Evolutionary conservation across 2,888 invertebrate species (phyloP), one percentile per base, ranked within the genome.

Genomic region (Phytoseiulus persimilis): DNA sequence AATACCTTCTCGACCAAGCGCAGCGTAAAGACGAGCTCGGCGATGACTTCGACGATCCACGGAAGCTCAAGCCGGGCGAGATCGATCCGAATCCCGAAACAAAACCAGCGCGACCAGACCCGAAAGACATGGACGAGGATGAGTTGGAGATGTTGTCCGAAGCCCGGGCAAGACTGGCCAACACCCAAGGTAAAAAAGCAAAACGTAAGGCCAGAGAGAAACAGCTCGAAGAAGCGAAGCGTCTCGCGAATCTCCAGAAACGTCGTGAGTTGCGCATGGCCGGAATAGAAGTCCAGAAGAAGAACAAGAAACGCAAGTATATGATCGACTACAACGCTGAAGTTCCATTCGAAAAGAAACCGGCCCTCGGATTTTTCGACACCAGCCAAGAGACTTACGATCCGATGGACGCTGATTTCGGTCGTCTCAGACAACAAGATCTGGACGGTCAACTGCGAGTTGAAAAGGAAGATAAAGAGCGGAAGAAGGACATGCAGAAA

Each of bases 71-170:
- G 92, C 99, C 99, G 0, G 99, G 99, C 39, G 99, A 99, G 94
- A 99, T 99, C 92, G 99, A 99, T 94, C 99, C 99, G 0, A 99
- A 99, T 93, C 99, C 99, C 18, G 99, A 99, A 93, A 99, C 99
- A 0, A 99, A 99, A 93, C 99, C 99, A 2, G 99, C 99, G 0
- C 94, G 99, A 90, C 99, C 99, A 0, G 99, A 99, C 94, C 99
- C 99, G 0, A 97, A 99, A 92, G 99, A 99, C 92, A 99, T 99
- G 99, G 99, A 99, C 93, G 99, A 99, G 95, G 99, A 99, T 94
- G 98, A 96, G 96, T 93, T 99, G 93, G 99, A 99, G 93, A 99
- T 99, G 99, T 93, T 99, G 91, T 98, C 98, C 0, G 99, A 99
- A 93, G 99, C 99, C 0, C 95, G 99, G 92, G 99, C 99, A 0